Base-by-base conservation (phyloP, 2,888 invertebrate genomes). In the Congeria kusceri region DNA sequence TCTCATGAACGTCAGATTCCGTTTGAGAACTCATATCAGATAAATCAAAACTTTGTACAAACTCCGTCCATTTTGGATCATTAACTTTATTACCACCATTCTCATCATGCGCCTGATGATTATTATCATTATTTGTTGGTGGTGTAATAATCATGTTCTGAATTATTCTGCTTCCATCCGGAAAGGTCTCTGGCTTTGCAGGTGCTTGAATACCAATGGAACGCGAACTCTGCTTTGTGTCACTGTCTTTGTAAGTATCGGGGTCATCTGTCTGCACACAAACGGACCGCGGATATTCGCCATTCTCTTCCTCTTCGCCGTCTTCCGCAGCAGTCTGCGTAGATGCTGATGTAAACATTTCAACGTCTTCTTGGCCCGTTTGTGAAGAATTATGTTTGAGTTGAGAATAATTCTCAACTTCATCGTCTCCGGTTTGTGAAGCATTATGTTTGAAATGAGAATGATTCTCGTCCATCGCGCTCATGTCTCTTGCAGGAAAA, bases 61-160 rank as follows among this genome's bases (percentile, higher is more conserved):
- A 72, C 25, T 72, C 71, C 63, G 44, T 64, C 71, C 71, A 72
- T 29, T 72, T 72, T 3, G 28, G 27, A 18, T 65, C 58, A 72
- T 63, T 64, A 29, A 72, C 44, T 25, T 29, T 47, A 11, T 29
- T 57, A 3, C 29, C 44, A 7, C 58, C 44, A 2, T 44, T 23
- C n/a, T 47, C 44, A 44, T 44, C 44, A 25, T 25, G 27, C 18
- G 58, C 27, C 15, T 23, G 13, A 39, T 11, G 39, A 57, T 53
- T 70, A 4, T 62, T 20, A 27, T 47, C 57, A 13, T 47, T 29
- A 28, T 53, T 39, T 3, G 15, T 4, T n/a, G 63, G 29, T 28
- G 63, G 47, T 23, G 47, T 23, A 27, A 57, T 64, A 53, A 64
- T 53, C 65, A 73, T 68, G 65, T 73, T 78, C 58, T 65, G 63